Conservation (phyloP, 2,888 invertebrate genomes). For the Ophion slaviceki region DNA sequence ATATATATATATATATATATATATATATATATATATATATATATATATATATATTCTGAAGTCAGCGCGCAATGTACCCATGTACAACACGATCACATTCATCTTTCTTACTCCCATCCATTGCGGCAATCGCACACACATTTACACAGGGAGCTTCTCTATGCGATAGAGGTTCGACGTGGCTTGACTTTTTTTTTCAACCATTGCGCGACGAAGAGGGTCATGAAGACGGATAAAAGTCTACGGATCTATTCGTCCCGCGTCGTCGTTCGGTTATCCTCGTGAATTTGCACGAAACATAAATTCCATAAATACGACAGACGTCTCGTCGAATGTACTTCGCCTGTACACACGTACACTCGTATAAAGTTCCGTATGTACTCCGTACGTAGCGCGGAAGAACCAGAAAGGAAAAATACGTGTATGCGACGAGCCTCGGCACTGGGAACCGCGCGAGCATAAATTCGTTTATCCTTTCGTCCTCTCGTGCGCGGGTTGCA, state of each 20-base stretch:
- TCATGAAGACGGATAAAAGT: slow-evolving; percentile 44
- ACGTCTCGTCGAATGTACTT: slow-evolving; percentile 28
- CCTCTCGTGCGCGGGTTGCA: slow-evolving; percentile 8
- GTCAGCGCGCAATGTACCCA: slow-evolving; percentile 29
- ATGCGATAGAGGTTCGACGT: slow-evolving; percentile 38
- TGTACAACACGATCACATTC: slow-evolving; percentile 40
- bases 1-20: not conserved
- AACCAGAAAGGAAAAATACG: slow-evolving; percentile 7
- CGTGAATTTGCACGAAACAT: slow-evolving; percentile 45
- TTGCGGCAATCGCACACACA: slow-evolving; percentile 24
- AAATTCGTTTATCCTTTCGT: slow-evolving; percentile 53
- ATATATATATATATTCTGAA: not conserved
- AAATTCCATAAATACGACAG: slow-evolving; percentile 35
- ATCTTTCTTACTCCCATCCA: slow-evolving; percentile 52
- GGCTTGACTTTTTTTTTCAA: slow-evolving; percentile 29
- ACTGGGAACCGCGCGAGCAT: slow-evolving; percentile 24
- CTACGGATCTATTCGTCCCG: slow-evolving; percentile 28
- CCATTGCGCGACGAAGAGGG: slow-evolving; percentile 21
- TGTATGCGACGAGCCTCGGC: slow-evolving; percentile 42
- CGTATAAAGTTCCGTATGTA: not conserved
- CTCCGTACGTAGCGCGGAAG: not conserved
- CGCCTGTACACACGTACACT: not conserved
- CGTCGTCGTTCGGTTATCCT: slow-evolving; percentile 37
- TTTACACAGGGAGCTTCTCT: slow-evolving; percentile 1
- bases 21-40: not conserved